Base-by-base conservation (phyloP, 2,797 vertebrate species). In the Allobates femoralis region DNA sequence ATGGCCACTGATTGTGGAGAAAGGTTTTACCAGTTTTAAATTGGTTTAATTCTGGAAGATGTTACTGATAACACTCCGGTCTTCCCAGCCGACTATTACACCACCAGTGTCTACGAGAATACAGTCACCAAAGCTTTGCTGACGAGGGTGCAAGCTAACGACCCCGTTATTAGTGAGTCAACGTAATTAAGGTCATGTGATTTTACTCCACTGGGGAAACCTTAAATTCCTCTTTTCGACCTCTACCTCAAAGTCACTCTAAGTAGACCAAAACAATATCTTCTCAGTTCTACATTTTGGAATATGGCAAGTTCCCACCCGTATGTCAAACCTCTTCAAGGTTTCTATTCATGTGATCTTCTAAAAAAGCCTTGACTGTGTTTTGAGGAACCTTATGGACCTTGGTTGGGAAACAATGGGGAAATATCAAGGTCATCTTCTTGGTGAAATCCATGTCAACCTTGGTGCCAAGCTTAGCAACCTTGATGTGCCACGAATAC, bases 11-110 rank as follows among this genome's bases (percentile, higher is more conserved):
- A 99, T 5, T 96, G 97, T 0, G 97, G 97, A 5, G 98, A 98
- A 71, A 94, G 93, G 55, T 97, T 95, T 92, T 99, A 97, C 89
- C 95, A 94, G 1, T 95, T 96, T 1, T 92, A 94, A 86, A 91
- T 99, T 81, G 93, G 87, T 53, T 92, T 99, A 87, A 90, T 91
- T 46, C 93, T 99, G 89, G 94, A 96, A 86, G 98, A 99, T 0
- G 96, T 99, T 89, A 99, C 99, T n/a, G 98, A 99, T 91, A 99
- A 98, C 87, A 94, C 98, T 0, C 98, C 98, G 0, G 84, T 94
- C 69, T 99, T 99, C 91, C 96, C 96, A 0, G 93, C 94, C 32
- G 89, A 94, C 23, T 96, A 94, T 87, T 99, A 99, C 90, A 93
- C 94, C 0, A 91, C 96, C 0, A 97, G 97, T 12, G 94, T 99